phyloP scores from a whole-genome alignment of 2,113 vertebrate genomes.

The Crotalus horridus region DNA sequence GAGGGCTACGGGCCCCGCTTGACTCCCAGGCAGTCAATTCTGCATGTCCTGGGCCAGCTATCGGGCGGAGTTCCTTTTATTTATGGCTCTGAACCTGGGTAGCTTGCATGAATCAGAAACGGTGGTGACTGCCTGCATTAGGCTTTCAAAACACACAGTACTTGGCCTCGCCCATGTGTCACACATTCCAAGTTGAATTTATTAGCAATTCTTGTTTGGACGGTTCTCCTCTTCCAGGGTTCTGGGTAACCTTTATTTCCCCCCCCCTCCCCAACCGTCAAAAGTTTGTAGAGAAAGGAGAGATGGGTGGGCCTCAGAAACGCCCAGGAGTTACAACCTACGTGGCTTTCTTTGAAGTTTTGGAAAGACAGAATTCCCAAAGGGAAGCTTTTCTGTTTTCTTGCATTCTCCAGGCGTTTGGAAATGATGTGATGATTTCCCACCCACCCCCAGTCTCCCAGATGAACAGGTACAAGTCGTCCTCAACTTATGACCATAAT shows the following conservation, averaged over 20 bases:
- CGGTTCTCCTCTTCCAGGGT: constrained; percentile 30
- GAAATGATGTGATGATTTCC: too few species aligned
- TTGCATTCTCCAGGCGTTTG: not conserved
- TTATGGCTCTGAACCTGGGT: not conserved
- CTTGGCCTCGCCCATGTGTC: not conserved
- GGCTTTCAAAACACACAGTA: not conserved
- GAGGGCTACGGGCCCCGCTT: not conserved
- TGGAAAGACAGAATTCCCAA: too few species aligned
- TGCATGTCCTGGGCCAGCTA: fast-evolving
- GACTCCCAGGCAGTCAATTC: not conserved
- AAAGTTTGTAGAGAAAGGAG: constrained; percentile 14
- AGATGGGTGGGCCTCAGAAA: constrained; percentile 15
- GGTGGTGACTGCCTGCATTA: not conserved
- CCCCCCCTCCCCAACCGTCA: constrained; percentile 15
- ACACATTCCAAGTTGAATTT: not conserved
- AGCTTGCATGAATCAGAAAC: not conserved
- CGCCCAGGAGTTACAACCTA: not conserved
- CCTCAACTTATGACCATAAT: too few species aligned
- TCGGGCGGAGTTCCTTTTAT: not conserved
- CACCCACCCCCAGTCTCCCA: too few species aligned
- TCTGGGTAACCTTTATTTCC: not conserved
- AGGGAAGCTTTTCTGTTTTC: too few species aligned
- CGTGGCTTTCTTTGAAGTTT: not conserved
- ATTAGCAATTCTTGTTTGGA: not conserved
- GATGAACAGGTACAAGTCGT: too few species aligned